Evolutionary conservation across 2,888 invertebrate species (phyloP).

Genomic region (Oligia latruncula): DNA sequence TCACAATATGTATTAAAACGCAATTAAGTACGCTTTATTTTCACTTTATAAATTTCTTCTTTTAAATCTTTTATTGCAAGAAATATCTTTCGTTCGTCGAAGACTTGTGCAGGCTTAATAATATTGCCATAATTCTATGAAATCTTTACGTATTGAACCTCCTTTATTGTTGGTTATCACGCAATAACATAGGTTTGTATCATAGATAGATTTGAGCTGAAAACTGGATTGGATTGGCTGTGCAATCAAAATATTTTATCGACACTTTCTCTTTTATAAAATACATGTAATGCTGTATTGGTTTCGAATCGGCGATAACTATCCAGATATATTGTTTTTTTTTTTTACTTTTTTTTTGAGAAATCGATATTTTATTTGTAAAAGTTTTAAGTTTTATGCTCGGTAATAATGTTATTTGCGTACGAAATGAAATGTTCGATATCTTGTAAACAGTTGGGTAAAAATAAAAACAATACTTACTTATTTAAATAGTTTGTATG

Average conservation of each 20-base stretch:
- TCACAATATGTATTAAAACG: conserved; percentile 23
- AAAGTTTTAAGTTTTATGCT: background rate
- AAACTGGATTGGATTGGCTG: conserved; percentile 47
- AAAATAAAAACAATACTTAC: too few relatives aligned
- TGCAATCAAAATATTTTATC: conserved; percentile 59
- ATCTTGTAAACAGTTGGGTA: too few relatives aligned
- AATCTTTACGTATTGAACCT: conserved; percentile 57
- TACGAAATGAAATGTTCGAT: background rate
- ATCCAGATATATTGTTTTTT: conserved; percentile 15
- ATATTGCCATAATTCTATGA: conserved; percentile 56
- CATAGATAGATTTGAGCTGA: conserved; percentile 42
- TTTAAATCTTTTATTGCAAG: conserved; percentile 9
- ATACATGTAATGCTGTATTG: conserved; percentile 52
- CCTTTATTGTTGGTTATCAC: conserved; percentile 39
- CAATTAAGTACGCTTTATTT: conserved; percentile 2
- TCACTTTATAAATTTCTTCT: conserved; percentile 20
- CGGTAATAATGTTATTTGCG: background rate
- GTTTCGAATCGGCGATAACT: conserved; percentile 38
- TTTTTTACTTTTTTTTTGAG: conserved; percentile 13
- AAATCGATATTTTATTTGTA: background rate
- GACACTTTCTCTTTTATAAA: conserved; percentile 60
- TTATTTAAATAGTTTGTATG: too few relatives aligned
- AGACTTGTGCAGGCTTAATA: conserved; percentile 20
- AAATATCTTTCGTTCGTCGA: conserved; percentile 16
- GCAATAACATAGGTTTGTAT: conserved; percentile 47